Evolutionary conservation across 2,113 vertebrate genomes (phyloP), one percentile per base, ranked within the genome.

Genomic region (Deroptyus accipitrinus): DNA sequence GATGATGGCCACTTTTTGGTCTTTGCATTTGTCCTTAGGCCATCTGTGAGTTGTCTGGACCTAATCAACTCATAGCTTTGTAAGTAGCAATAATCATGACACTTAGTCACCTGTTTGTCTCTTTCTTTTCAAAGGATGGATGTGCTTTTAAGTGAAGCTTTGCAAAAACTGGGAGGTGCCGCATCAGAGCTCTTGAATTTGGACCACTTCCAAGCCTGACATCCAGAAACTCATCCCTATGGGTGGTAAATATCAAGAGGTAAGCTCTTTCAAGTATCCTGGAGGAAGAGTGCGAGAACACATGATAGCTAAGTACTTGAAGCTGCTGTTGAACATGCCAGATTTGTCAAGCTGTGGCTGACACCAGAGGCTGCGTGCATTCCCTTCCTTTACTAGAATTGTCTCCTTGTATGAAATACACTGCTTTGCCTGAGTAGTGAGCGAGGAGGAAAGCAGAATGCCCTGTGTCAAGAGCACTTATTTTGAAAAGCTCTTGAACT

Each of bases 401-500:
- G 69, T 92, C 55, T 89, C 77, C 80, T 70, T 86, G 31, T 24
- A 52, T 48, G 62, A 94, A 91, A 75, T 54, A 35, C 0, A 0
- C 48, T 72, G 33, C 57, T 51, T 76, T 92, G 80, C 52, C 70
- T 64, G 81, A 30, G 27, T 62, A 1, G 1, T 13, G 51, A 91
- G 61, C 1, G 17, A 89, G 69, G 66, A 94, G 86, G 44, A 78
- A 86, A 89, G 31, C 86, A 52, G 52, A 82, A 82, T 66, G 74
- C 48, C 70, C 81, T 35, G 62, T 87, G 81, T 96, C 89, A 89
- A 91, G 86, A 94, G 81, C 82, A 87, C 44, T 79, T 95, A 64
- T 4, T 95, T 82, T 94, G 77, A 95, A 89, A 95, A 87, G 77
- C 91, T 89, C 84, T 97, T 92, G 81, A 95, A 84, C 74, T 92